phyloP scores from a whole-genome alignment of 2,888 invertebrate species.

The Patella depressa region DNA sequence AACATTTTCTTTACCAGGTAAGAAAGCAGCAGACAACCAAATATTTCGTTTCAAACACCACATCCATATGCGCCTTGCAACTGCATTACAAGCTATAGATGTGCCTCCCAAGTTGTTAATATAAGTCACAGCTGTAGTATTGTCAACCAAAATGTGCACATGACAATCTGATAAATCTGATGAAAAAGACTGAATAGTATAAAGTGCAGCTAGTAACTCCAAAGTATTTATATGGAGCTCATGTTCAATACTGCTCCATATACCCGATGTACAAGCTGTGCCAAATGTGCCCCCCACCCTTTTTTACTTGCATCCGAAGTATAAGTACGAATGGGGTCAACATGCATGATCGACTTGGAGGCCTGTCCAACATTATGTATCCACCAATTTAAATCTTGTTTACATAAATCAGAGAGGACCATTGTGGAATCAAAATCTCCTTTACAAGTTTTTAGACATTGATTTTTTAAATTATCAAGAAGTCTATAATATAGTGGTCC shows the following conservation, averaged over 20 bases:
- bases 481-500: neutral
- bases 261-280: neutral
- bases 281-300: neutral
- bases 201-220: conserved; percentile 5
- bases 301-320: neutral
- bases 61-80: conserved; percentile 20
- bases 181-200: conserved; percentile 11
- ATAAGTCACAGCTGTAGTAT: conserved; percentile 13
- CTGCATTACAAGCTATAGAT: neutral
- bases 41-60: conserved; percentile 19
- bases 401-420: neutral
- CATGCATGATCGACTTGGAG: neutral
- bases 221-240: conserved; percentile 14
- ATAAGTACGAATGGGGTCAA: neutral
- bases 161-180: conserved; percentile 4
- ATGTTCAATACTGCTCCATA: conserved; percentile 15
- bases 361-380: neutral
- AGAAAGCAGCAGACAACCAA: neutral
- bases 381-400: neutral
- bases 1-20: neutral
- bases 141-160: conserved; percentile 17
- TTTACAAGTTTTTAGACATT: neutral
- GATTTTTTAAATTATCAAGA: neutral
- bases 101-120: conserved; percentile 17
- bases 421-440: neutral